Percentiles rank a stretch among this genome's conserved stretches.
Evolutionary conservation across 2,113 vertebrate species (phyloP).

Genomic region (Pampusana beccarii): DNA sequence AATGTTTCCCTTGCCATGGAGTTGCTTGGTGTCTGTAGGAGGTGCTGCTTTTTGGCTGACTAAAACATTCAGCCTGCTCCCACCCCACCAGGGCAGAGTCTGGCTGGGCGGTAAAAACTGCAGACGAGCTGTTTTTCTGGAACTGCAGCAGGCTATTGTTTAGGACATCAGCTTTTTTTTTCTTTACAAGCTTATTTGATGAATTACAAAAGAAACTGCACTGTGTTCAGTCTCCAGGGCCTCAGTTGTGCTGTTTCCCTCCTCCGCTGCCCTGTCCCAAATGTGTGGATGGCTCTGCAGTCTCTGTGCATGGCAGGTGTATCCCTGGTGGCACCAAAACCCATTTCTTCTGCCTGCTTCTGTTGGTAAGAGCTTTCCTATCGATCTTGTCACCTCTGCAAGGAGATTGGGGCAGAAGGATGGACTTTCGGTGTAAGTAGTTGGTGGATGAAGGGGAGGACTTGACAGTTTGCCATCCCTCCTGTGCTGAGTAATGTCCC

Average conservation of each 20-base stretch:
- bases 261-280: neutral
- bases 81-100: slow-evolving; percentile 20
- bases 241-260: neutral
- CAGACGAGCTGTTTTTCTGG: slow-evolving; percentile 51
- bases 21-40: slow-evolving; percentile 31
- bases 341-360: neutral
- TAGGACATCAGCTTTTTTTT: neutral
- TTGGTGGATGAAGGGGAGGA: neutral
- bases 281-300: neutral
- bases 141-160: slow-evolving; percentile 45
- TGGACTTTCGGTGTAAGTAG: rapidly evolving
- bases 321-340: rapidly evolving
- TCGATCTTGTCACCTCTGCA: neutral
- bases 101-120: slow-evolving; percentile 36
- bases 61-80: slow-evolving; percentile 36
- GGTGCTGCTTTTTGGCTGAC: slow-evolving; percentile 59
- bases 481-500: neutral
- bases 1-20: neutral
- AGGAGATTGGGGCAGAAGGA: neutral
- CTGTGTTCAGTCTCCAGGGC: slow-evolving; percentile 21
- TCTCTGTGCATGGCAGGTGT: neutral
- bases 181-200: slow-evolving; percentile 14
- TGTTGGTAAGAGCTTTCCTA: neutral
- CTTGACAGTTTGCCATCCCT: neutral
- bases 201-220: slow-evolving; percentile 37